These are phyloP conservation scores for Meleagris gallopavo DNA, from an alignment of 2,113 vertebrate species.

Conservation along the genomic window DNA sequence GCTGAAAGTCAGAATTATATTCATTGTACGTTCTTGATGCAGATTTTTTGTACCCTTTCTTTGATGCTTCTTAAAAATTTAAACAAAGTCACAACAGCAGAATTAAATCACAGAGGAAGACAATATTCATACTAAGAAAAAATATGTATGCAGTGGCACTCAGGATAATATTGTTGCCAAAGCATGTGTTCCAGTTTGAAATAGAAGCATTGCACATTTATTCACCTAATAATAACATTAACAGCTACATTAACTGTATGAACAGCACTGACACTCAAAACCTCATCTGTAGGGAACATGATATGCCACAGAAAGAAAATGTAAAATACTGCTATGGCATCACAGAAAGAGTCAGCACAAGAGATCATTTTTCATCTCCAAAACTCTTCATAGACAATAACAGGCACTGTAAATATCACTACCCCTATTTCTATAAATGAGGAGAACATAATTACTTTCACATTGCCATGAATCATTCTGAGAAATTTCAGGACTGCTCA, in stretches of 20 bases:
- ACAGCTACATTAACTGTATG: not conserved
- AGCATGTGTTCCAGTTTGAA: not conserved
- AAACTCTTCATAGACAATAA: constrained; percentile 4
- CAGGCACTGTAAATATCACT: constrained; percentile 30
- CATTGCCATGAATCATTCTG: not conserved
- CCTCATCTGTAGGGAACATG: not conserved
- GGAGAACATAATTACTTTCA: constrained; percentile 35
- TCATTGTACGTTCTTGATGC: not conserved
- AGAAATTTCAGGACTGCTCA: constrained; percentile 39
- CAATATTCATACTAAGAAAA: not conserved
- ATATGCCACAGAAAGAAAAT: not conserved
- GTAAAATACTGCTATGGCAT: not conserved
- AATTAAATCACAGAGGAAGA: not conserved
- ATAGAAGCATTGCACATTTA: not conserved
- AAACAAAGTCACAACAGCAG: not conserved
- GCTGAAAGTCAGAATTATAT: not conserved
- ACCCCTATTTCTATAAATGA: not conserved
- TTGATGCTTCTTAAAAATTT: not conserved
- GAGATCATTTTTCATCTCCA: not conserved
- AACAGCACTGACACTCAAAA: not conserved
- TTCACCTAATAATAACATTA: not conserved
- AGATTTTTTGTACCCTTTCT: not conserved
- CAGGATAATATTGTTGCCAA: not conserved
- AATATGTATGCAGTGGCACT: not conserved
- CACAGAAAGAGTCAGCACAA: not conserved